These are phyloP conservation scores for Hirtodrosophila trivittata DNA, from an alignment of 2,888 invertebrate species.

Conservation along the genomic window DNA sequence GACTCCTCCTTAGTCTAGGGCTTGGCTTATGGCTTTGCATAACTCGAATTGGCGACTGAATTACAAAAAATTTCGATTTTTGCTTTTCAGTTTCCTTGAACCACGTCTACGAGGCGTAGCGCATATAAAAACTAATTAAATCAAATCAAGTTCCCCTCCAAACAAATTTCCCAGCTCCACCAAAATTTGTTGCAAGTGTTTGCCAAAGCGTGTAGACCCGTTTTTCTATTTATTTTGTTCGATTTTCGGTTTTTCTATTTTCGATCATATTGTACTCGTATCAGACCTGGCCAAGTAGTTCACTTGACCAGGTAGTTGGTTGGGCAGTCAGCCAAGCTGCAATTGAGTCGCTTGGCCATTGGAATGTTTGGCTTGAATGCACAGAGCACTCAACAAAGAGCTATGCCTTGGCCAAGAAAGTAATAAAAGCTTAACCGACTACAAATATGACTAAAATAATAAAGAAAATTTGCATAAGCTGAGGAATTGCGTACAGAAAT, in stretches of 20 bases:
- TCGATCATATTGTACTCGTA: slow-evolving; percentile 16
- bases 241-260: slow-evolving; percentile 20
- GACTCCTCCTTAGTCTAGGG: slow-evolving; percentile 34
- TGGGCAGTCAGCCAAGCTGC: slow-evolving; percentile 63
- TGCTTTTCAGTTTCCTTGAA: slow-evolving; percentile 65
- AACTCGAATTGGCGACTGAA: slow-evolving; percentile 11
- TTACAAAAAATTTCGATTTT: slow-evolving; percentile 21
- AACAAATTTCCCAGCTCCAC: slow-evolving; percentile 38
- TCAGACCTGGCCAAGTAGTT: slow-evolving; percentile 62
- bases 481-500: neutral
- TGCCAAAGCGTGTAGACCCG: slow-evolving; percentile 44
- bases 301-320: slow-evolving; percentile 70
- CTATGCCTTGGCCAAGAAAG: slow-evolving; percentile 50
- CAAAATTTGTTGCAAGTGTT: slow-evolving; percentile 42
- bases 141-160: slow-evolving; percentile 68
- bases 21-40: slow-evolving; percentile 42
- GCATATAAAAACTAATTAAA: slow-evolving; percentile 66
- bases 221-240: slow-evolving; percentile 25
- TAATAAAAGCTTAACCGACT: slow-evolving; percentile 31
- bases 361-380: slow-evolving; percentile 71
- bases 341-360: slow-evolving; percentile 39
- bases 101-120: slow-evolving; percentile 51
- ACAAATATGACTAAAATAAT: slow-evolving; percentile 4
- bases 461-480: slow-evolving; percentile 28
- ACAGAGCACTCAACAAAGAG: slow-evolving; percentile 37